Evolutionary conservation across 2,888 invertebrate species (phyloP), one percentile per base, ranked within the genome.

Genomic region (Celastrina argiolus): DNA sequence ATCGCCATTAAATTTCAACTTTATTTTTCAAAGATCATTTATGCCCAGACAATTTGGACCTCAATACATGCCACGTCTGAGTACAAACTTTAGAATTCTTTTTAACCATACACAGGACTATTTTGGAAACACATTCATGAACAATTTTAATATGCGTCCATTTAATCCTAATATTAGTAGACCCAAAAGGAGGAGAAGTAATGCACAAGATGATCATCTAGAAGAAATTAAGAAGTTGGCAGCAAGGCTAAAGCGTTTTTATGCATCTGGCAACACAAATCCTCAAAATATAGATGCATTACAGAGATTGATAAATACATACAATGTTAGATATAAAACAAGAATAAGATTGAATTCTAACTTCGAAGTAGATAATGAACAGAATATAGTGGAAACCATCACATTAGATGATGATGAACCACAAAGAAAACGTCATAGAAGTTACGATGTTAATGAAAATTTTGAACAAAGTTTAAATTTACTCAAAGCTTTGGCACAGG

Each of bases 361-460:
- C 39, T 81, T 82, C 41, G 79, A 81, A 39, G 67, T 90, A 14
- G 63, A 81, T 14, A 74, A 76, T 64, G 80, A 81, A 66, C 81
- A 81, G 61, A 74, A 71, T 36, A 75, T 83, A 58, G 70, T 84
- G n/a, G 88, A 87, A 69, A 86, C 86, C 0, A 86, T 90, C 39
- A 81, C 82, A 56, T 67, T 89, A 14, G 85, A 83, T 64, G 87
- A 84, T 39, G 84, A 82, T 14, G 81, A 79, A 66, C 69, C 76
- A 16, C 71, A 61, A 64, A 73, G 67, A 26, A 89, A 86, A 75
- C 84, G 73, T 66, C 73, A 71, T 7, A 79, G 74, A 67, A 59
- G 70, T 3, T 70, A 73, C 14, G 71, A 76, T 34, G 70, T 75
- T 2, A 64, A 66, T 39, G 72, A 73, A 34, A 69, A 68, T 4